Base-by-base conservation (phyloP, 2,888 invertebrate species). In the Meghimatium bilineatum region DNA sequence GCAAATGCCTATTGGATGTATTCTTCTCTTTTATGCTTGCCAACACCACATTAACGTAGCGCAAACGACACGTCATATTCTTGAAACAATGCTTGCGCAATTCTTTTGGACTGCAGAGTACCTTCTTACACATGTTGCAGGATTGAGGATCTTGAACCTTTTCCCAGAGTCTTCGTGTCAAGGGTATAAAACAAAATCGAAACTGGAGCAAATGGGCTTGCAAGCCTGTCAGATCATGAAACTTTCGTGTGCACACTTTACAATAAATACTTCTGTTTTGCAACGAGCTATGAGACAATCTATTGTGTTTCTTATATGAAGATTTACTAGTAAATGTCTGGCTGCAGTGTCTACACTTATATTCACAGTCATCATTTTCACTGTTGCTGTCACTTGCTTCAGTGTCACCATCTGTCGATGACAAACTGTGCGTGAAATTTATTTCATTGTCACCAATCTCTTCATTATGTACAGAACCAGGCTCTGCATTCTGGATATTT, bases 41-140 rank as follows among this genome's bases (percentile, higher is more conserved):
- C 20, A 82, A 36, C 17, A 77, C 77, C 76, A 56, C 17, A 44
- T 82, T 77, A 76, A 82, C 38, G 38, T 69, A 77, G 29, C 82
- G 77, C 56, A 82, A 56, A 12, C 82, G 82, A 29, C 82, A 82
- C 17, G 82, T n/a, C 77, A 82, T 67, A 32, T 67, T 63, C 66
- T 77, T 82, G 34, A 77, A 82, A n/a, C 82, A 76, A n/a, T 82
- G 82, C 36, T 82, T 82, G 20, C 82, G 66, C 56, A 82, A 77
- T 71, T 71, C 52, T 77, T 69, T 67, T 29, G 67, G 49, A 56
- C 44, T 69, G 10, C 23, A 1, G 5, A 77, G 26, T n/a, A 38
- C n/a, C 34, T 77, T 82, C n/a, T 44, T n/a, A 60, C 82, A 82
- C 82, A 82, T 82, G 38, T 12, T 56, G 44, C 82, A 82, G 26